These are phyloP conservation scores for Drosophila chauvacae DNA, from an alignment of 1,140 invertebrate species.

Conservation along the genomic window DNA sequence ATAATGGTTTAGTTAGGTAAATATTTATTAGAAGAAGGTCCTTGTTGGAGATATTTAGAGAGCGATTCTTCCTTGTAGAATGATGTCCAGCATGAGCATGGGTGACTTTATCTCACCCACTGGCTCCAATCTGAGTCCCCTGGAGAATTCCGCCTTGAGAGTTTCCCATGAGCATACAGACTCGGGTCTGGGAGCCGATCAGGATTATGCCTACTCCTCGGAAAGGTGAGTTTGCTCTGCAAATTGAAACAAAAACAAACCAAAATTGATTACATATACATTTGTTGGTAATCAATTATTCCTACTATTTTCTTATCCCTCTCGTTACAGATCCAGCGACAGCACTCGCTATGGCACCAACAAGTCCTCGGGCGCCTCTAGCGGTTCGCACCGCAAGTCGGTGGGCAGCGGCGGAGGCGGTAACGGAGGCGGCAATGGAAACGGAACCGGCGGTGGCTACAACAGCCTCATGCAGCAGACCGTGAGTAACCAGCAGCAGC, in stretches of 20 bases:
- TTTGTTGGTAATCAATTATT: not conserved
- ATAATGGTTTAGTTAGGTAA: conserved; percentile 79
- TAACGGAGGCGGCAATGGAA: conserved; percentile 21
- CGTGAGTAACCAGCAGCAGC: conserved; percentile 84
- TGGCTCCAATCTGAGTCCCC: conserved; percentile 79
- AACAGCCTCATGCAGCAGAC: conserved; percentile 84
- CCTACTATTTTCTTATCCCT: not conserved
- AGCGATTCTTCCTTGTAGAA: conserved; percentile 36
- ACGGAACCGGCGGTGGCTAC: conserved; percentile 67
- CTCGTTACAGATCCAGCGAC: conserved; percentile 73
- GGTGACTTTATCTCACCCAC: conserved; percentile 84
- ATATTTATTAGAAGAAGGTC: not conserved
- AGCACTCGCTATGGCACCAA: conserved; percentile 84
- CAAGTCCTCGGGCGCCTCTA: conserved; percentile 83
- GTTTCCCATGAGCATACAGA: conserved; percentile 89
- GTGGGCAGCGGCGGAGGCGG: conserved; percentile 47
- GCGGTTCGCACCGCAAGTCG: conserved; percentile 82
- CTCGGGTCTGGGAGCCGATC: conserved; percentile 88
- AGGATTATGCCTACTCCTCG: conserved; percentile 88
- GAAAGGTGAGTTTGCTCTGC: conserved; percentile 85
- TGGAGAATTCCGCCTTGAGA: conserved; percentile 85
- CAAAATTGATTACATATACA: not conserved
- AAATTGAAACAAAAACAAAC: not conserved
- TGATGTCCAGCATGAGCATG: conserved; percentile 85
- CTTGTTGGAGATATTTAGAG: not conserved